These are phyloP conservation scores for Digitonthophagus gazella DNA, from an alignment of 2,888 invertebrate species.

Conservation along the genomic window DNA sequence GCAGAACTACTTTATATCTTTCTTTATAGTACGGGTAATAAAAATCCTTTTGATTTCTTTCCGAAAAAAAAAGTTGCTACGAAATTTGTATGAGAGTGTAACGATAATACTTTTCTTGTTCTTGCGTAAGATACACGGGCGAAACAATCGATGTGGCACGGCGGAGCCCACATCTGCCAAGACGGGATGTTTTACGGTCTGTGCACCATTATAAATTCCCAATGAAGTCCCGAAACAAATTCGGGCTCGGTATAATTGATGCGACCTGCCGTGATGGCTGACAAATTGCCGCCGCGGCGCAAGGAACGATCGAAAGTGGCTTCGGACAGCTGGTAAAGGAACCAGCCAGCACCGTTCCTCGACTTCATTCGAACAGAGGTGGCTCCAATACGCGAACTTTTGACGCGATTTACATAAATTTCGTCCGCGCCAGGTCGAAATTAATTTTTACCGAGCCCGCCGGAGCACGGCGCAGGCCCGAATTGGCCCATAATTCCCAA, in stretches of 20 bases:
- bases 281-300: slow-evolving; percentile 10
- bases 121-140: not conserved
- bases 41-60: not conserved
- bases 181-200: slow-evolving; percentile 11
- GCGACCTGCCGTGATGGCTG: slow-evolving; percentile 10
- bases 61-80: not conserved
- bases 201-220: slow-evolving; percentile 11
- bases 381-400: slow-evolving; percentile 12
- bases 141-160: not conserved
- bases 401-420: slow-evolving; percentile 15
- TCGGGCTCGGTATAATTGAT: slow-evolving; percentile 15
- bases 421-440: slow-evolving; percentile 3
- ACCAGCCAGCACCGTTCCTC: not conserved
- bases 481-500: not conserved
- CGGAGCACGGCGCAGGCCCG: not conserved
- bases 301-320: slow-evolving; percentile 15
- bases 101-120: not conserved
- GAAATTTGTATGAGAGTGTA: not conserved
- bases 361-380: slow-evolving; percentile 2
- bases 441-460: not conserved
- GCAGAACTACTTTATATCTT: not conserved
- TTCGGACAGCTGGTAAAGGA: not conserved
- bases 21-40: not conserved
- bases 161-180: slow-evolving; percentile 7
- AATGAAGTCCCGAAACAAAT: slow-evolving; percentile 16